These are phyloP conservation scores for Drosophila nasuta DNA, from an alignment of 1,140 invertebrate genomes.

Conservation along the genomic window DNA sequence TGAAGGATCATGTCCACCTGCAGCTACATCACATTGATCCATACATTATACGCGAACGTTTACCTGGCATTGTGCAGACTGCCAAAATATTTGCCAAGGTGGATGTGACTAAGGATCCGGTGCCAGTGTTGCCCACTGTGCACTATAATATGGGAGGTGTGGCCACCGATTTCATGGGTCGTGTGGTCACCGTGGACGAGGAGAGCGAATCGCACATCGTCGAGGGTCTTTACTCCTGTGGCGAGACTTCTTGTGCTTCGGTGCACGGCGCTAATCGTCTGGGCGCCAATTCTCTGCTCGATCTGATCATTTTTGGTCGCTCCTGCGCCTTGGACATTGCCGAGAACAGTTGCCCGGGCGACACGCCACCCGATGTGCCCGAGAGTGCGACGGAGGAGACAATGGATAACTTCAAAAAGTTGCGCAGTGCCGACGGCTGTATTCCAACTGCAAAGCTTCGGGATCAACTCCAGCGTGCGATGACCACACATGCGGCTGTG, in stretches of 20 bases:
- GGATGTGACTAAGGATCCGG: constrained; percentile 98
- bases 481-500: constrained; percentile 98
- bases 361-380: constrained; percentile 89
- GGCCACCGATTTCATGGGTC: constrained; percentile 97
- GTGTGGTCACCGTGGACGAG: constrained; percentile 87
- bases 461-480: constrained; percentile 97
- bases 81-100: constrained; percentile 99
- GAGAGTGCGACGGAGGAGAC: constrained; percentile 95
- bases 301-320: constrained; percentile 98
- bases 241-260: constrained; percentile 91
- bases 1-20: constrained; percentile 98
- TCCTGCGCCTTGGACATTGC: constrained; percentile 97
- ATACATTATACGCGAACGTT: constrained; percentile 92
- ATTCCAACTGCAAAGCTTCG: constrained; percentile 93
- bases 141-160: constrained; percentile 99
- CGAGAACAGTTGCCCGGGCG: constrained; percentile 91
- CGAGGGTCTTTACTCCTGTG: constrained; percentile 89
- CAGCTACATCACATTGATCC: constrained; percentile 98
- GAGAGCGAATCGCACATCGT: constrained; percentile 90
- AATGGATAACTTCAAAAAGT: constrained; percentile 95
- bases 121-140: constrained; percentile 98
- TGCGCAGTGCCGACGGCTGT: constrained; percentile 91
- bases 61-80: constrained; percentile 95
- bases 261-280: constrained; percentile 99
- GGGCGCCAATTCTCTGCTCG: constrained; percentile 98